phyloP scores from a whole-genome alignment of 2,113 vertebrate genomes.

The Gnathochromis pfefferi region DNA sequence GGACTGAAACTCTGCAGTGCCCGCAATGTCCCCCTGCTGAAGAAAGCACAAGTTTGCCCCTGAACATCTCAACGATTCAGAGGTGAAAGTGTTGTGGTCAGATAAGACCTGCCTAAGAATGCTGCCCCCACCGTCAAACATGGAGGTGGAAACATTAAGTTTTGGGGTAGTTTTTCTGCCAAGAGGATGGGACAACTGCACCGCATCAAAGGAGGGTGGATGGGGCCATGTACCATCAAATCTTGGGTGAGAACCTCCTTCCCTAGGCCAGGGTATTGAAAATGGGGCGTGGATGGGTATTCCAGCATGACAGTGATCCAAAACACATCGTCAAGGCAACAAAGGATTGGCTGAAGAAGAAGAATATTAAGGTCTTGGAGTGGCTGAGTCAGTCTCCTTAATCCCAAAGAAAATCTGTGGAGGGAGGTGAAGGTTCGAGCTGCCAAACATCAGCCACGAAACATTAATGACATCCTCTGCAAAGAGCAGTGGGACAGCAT shows the following conservation, averaged over 20 bases:
- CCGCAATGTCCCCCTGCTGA: too few species aligned
- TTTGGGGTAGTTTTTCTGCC: neutral
- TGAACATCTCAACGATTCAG: too few species aligned
- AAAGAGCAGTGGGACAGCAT: neutral
- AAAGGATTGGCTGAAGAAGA: neutral
- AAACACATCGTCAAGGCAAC: neutral
- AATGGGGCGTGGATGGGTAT: neutral
- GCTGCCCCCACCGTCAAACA: too few species aligned
- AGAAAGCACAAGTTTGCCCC: too few species aligned
- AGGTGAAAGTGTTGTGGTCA: too few species aligned
- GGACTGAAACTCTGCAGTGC: too few species aligned
- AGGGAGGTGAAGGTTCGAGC: neutral
- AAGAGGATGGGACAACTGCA: neutral
- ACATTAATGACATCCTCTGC: neutral
- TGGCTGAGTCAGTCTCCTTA: neutral
- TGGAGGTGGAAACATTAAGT: too few species aligned
- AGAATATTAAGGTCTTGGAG: neutral
- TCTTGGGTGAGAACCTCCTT: neutral
- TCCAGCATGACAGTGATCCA: neutral
- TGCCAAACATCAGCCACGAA: neutral
- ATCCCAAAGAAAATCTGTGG: neutral
- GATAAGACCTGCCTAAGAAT: too few species aligned
- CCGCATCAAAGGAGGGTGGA: neutral
- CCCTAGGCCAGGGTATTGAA: neutral
- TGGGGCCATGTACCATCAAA: neutral